Base-by-base conservation (phyloP, 1,140 invertebrate genomes). In the Pachypeltis micranthus region DNA sequence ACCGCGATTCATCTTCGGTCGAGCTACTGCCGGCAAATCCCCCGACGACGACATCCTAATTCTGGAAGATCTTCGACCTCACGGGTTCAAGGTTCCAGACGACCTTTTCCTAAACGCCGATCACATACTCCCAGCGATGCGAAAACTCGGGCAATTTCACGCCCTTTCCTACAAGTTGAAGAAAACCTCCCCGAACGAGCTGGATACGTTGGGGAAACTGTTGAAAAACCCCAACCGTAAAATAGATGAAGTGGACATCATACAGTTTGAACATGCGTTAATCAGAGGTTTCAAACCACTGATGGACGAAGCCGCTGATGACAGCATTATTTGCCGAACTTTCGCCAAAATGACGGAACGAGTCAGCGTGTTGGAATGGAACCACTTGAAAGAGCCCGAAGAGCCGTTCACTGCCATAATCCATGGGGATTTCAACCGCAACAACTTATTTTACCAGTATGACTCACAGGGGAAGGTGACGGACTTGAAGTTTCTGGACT, bases 341-440 rank as follows among this genome's bases (percentile, higher is more conserved):
- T 7, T 25, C 54, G 25, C 16, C 25, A 58, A 57, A 27, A 10
- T 60, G 28, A 27, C 39, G 12, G 57, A 63, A 12, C 24, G 44
- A 19, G 2, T 24, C 1, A 55, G 14, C 10, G 23, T 63, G n/a
- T 51, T 60, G 44, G 19, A 1, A 24, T 26, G 26, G 28, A 54
- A 2, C 7, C 7, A 16, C 31, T 16, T 39, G 7, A 7, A 39
- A 39, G 19, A 21, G 1, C 56, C 61, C 0, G 25, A 61, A 23
- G 73, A 74, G 34, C 74, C 74, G 2, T 74, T 74, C 62, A 67
- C 72, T 1, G 73, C 76, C 12, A 57, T 77, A 14, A 75, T 71
- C 23, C 79, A 80, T 65, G 78, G 78, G 27, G 79, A 80, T 67
- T 77, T 74, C 67, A 79, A 76, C 75, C 76, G 71, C 58, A 80